Conservation (phyloP, 2,113 vertebrate genomes). For the Deroptyus accipitrinus region DNA sequence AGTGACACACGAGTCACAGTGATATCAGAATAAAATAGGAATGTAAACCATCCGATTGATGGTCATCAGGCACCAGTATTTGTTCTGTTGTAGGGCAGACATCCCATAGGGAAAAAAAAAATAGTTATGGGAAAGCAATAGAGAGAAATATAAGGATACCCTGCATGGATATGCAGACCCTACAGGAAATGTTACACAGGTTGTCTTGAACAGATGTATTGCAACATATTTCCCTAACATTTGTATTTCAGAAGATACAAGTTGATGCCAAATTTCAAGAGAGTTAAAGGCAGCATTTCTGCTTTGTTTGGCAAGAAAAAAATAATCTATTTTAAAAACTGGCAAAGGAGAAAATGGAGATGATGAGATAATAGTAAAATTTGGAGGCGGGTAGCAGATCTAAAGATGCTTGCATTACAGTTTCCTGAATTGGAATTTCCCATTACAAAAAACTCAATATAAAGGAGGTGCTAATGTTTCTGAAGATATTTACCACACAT, state of each 20-base stretch:
- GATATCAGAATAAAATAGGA: not conserved
- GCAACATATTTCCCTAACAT: slow-evolving; percentile 6
- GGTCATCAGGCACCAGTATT: not conserved
- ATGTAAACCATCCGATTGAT: not conserved
- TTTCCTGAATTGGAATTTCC: not conserved
- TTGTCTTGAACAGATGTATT: not conserved
- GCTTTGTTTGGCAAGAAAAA: slow-evolving; percentile 22
- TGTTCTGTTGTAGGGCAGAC: not conserved
- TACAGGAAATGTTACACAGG: not conserved
- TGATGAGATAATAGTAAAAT: not conserved
- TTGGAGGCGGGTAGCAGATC: not conserved
- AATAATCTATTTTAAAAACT: slow-evolving; percentile 25
- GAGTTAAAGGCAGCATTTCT: not conserved
- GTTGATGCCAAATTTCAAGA: slow-evolving; percentile 1
- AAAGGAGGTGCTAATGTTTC: not conserved
- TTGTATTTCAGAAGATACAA: not conserved
- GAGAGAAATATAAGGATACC: not conserved
- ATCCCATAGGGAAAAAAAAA: not conserved
- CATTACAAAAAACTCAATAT: not conserved
- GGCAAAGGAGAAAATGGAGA: not conserved
- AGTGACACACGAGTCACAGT: rapidly evolving
- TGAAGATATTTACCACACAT: not conserved
- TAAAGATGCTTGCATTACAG: not conserved
- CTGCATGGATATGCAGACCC: not conserved
- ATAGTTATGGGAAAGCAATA: not conserved